Base-by-base conservation (phyloP, 35 echinoderm and acorn worm genomes). In the Ophiothrix spiculata region DNA sequence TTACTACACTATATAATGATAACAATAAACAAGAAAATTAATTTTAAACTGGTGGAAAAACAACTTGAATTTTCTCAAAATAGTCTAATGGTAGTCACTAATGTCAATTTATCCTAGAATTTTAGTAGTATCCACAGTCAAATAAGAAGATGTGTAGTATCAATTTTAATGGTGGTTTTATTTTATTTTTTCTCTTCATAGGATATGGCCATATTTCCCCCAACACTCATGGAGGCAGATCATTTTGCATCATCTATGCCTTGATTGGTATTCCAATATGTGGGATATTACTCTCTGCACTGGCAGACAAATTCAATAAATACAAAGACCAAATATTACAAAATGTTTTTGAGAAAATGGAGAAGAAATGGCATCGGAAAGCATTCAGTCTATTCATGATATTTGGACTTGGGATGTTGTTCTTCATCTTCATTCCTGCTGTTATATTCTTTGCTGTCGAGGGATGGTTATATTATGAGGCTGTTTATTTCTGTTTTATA, bases 401-500 rank as follows among this genome's bases (percentile, higher is more conserved):
- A 37, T 78, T 92, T 37, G 78, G 75, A 1, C 16, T 81, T 0
- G 80, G 75, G 31, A 33, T 83, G 4, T 17, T 82, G 6, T 76
- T 92, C 28, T 89, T 89, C 79, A 86, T 99, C 19, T 79, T 88
- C 12, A 89, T 99, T 42, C 96, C 96, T 1, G 86, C 96, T 19
- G 40, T 88, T 25, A 79, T 91, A 39, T 94, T 99, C 84, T 81
- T 79, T 33, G 34, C 49, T 0, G 77, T 94, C 19, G 96, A 99
- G 56, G 45, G 63, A 32, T 99, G 96, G 96, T 76, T 74, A 10
- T 91, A 86, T 39, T 54, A 87, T n/a, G 82, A 94, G 56, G 77
- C 88, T 2, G 84, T 78, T 56, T 99, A 99, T 75, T 99, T 86
- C 45, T 84, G 85, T 19, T 93, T 99, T 49, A 87, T 99, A 38